phyloP scores from a whole-genome alignment of 2,888 invertebrate genomes.

The Mimumesa dahlbomi region DNA sequence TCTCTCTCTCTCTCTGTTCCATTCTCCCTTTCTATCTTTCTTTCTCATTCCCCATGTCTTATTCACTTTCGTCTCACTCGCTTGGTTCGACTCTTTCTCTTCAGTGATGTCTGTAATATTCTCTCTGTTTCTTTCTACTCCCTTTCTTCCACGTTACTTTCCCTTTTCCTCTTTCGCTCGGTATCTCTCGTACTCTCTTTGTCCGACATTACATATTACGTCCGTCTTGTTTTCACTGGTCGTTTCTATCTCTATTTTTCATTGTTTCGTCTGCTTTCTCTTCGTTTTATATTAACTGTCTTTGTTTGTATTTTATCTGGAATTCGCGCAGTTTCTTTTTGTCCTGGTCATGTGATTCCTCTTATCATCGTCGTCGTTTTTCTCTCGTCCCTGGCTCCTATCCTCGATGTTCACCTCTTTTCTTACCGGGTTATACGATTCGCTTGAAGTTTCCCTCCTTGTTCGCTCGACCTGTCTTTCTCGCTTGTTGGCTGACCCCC shows the following conservation, averaged over 20 bases:
- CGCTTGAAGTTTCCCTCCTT: not conserved
- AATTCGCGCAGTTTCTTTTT: too few relatives aligned
- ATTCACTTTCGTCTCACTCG: not conserved
- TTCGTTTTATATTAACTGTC: not conserved
- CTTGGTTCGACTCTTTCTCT: not conserved
- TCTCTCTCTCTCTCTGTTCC: constrained; percentile 4
- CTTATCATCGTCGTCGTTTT: not conserved
- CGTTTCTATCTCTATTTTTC: not conserved
- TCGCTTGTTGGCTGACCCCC: constrained; percentile 8
- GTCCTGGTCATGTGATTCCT: too few relatives aligned
- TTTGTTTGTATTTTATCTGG: not conserved
- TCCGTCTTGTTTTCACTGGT: too few relatives aligned
- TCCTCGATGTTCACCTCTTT: too few relatives aligned
- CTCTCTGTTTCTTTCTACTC: too few relatives aligned
- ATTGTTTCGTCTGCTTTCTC: constrained; percentile 10
- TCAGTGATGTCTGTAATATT: too few relatives aligned
- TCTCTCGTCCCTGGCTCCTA: constrained; percentile 1
- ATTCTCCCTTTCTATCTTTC: not conserved
- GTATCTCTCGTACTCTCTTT: not conserved
- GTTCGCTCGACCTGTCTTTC: not conserved
- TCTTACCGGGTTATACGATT: too few relatives aligned
- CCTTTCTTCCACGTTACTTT: not conserved
- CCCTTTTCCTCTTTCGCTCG: not conserved
- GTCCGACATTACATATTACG: not conserved
- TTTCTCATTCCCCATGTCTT: constrained; percentile 4